Evolutionary conservation across 2,888 invertebrate genomes (phyloP).

Genomic region (Nephrotoma guestfalica): DNA sequence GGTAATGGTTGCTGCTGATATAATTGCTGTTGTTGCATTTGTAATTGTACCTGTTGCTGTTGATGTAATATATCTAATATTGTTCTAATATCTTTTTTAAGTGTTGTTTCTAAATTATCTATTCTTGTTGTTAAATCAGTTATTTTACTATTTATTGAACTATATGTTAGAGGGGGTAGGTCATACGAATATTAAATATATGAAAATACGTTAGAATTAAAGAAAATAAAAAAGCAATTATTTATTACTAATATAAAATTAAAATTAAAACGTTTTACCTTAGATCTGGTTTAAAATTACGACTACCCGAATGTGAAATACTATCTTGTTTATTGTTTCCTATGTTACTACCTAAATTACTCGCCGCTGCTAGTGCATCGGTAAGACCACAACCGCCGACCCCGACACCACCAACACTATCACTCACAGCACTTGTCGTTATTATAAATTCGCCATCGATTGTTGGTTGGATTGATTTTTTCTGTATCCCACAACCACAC

Average conservation of each 20-base stretch:
- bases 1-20: constrained; percentile 17
- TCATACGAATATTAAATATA: neutral
- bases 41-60: constrained; percentile 19
- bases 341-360: neutral
- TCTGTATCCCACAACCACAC: constrained; percentile 15
- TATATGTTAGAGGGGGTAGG: constrained; percentile 6
- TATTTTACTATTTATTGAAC: constrained; percentile 20
- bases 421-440: neutral
- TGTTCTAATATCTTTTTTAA: constrained; percentile 20
- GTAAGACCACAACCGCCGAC: neutral
- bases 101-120: constrained; percentile 19
- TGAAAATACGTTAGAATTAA: neutral
- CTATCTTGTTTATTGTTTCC: neutral
- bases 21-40: constrained; percentile 17
- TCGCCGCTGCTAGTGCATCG: neutral
- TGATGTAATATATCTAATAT: constrained; percentile 21
- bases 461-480: neutral
- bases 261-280: neutral
- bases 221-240: neutral
- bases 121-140: constrained; percentile 19
- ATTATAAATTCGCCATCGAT: neutral
- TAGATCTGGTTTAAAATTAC: neutral
- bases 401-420: neutral
- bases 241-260: neutral
- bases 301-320: neutral